These are phyloP conservation scores for Oithona nana DNA, from an alignment of 2,888 invertebrate genomes.

Conservation along the genomic window DNA sequence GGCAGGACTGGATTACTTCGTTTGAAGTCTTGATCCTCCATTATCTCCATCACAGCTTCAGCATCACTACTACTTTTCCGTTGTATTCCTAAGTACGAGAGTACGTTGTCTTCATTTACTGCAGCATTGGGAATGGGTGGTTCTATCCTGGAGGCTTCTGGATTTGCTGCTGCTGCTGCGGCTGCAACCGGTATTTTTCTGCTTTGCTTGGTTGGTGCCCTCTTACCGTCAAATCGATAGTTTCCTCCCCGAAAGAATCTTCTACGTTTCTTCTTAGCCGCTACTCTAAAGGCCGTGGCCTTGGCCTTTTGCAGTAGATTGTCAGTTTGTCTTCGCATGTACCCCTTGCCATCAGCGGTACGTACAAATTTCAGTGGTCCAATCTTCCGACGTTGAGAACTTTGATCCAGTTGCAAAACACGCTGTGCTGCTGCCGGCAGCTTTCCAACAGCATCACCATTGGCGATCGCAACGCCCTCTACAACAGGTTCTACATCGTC, in stretches of 20 bases:
- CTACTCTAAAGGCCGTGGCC: not conserved
- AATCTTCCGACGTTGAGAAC: not conserved
- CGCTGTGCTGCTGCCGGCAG: not conserved
- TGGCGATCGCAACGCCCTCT: not conserved
- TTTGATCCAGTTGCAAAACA: not conserved
- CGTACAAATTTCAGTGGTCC: not conserved
- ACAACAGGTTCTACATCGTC: slow-evolving; percentile 2
- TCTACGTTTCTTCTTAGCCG: slow-evolving; percentile 20
- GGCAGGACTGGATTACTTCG: not conserved
- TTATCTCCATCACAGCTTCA: not conserved
- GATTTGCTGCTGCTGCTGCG: not conserved
- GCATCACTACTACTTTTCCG: slow-evolving; percentile 1
- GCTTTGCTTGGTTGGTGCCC: slow-evolving; percentile 10
- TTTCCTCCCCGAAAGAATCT: slow-evolving; percentile 21
- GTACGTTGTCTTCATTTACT: not conserved
- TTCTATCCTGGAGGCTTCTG: not conserved
- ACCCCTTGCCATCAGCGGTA: slow-evolving; percentile 6
- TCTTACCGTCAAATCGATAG: slow-evolving; percentile 20
- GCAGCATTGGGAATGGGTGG: not conserved
- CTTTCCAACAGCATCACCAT: not conserved
- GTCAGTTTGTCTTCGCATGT: not conserved
- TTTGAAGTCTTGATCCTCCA: not conserved
- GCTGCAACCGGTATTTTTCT: not conserved
- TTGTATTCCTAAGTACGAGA: slow-evolving; percentile 10
- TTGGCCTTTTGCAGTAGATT: not conserved